Percentiles rank a stretch among this genome's conserved stretches.
Evolutionary conservation across 2,888 invertebrate species (phyloP).

Genomic region (Scaptomyza caliginosa): DNA sequence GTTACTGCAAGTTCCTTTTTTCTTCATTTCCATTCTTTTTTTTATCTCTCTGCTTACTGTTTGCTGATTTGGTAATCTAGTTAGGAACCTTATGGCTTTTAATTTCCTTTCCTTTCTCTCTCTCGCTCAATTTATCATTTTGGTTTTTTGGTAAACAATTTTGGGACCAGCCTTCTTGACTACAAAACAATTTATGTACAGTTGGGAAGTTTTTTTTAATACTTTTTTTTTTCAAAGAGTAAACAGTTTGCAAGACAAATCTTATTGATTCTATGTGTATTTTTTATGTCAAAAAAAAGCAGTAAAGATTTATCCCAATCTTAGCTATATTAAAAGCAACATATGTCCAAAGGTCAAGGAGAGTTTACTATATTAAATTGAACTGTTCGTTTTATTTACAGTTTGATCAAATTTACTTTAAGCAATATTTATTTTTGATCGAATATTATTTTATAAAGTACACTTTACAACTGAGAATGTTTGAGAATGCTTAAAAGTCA

Average conservation of each 20-base stretch:
- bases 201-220: constrained; percentile 14
- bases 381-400: no score
- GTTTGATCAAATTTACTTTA: no score
- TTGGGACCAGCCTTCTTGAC: not conserved
- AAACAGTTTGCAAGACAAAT: not conserved
- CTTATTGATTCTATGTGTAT: not conserved
- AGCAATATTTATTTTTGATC: no score
- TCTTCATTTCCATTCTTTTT: constrained; percentile 15
- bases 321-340: no score
- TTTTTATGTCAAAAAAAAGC: no score
- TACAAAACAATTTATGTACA: constrained; percentile 25
- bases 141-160: constrained; percentile 28
- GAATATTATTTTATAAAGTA: no score
- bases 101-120: constrained; percentile 69
- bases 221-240: not conserved
- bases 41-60: not conserved
- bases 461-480: no score
- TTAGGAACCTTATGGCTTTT: constrained; percentile 74
- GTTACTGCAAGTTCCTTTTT: constrained; percentile 39
- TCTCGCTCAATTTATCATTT: constrained; percentile 71
- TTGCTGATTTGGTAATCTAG: constrained; percentile 65
- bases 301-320: no score
- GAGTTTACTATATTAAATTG: no score
- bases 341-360: no score
- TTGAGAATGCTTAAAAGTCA: no score